Evolutionary conservation across 2,113 vertebrate species (phyloP).

Genomic region (Aphyosemion australe): DNA sequence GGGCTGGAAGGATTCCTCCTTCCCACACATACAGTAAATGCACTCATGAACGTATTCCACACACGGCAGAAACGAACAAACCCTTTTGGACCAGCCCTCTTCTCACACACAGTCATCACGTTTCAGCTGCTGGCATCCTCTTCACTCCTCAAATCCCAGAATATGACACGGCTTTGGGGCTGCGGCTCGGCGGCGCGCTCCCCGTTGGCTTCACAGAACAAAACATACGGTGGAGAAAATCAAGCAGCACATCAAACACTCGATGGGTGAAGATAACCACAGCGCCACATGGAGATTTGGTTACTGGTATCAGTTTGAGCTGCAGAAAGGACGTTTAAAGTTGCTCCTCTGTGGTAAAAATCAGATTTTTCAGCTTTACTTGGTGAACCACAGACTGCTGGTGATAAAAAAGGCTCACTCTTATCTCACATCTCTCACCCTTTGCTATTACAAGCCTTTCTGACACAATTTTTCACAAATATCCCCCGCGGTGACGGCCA

Average conservation of each 20-base stretch:
- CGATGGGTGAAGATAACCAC: conserved; percentile 39
- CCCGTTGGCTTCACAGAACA: conserved; percentile 43
- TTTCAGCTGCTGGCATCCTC: conserved; percentile 65
- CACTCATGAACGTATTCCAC: conserved; percentile 42
- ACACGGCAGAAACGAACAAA: conserved; percentile 31
- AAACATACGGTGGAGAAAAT: conserved; percentile 56
- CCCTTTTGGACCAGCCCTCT: conserved; percentile 49
- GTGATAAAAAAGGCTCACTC: conserved; percentile 3
- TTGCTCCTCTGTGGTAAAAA: background rate
- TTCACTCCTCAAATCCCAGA: conserved; percentile 60
- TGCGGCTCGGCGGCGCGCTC: conserved; percentile 59
- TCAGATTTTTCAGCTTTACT: background rate
- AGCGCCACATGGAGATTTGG: conserved; percentile 24
- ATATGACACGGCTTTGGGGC: conserved; percentile 70
- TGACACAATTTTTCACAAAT: conserved; percentile 45
- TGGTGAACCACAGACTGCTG: background rate
- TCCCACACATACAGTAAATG: conserved; percentile 66
- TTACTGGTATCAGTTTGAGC: conserved; percentile 17
- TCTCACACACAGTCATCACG: conserved; percentile 63
- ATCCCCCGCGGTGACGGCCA: conserved; percentile 50
- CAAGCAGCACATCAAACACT: conserved; percentile 47
- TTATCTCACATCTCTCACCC: conserved; percentile 6
- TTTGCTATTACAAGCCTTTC: conserved; percentile 25
- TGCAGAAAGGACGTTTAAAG: conserved; percentile 1
- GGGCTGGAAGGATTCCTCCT: conserved; percentile 65